These are phyloP conservation scores for Gisinianus flammeolus DNA, from an alignment of 2,888 invertebrate genomes.

Conservation along the genomic window DNA sequence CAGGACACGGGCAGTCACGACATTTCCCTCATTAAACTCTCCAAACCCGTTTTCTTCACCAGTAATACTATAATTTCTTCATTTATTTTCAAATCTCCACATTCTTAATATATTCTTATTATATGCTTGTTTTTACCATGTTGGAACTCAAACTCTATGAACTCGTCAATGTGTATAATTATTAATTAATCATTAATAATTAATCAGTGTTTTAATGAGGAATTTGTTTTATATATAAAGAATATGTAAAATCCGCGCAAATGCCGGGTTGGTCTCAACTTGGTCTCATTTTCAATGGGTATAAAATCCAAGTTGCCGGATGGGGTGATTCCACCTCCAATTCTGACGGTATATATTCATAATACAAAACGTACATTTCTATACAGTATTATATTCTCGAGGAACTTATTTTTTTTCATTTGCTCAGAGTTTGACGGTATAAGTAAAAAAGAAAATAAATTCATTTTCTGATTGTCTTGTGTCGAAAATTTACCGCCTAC, in stretches of 20 bases:
- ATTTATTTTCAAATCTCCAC: background rate
- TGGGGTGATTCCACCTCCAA: too few relatives aligned
- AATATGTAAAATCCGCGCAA: slow-evolving; percentile 31
- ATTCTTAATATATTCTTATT: background rate
- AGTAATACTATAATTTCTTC: background rate
- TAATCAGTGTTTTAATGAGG: background rate
- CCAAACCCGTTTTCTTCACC: slow-evolving; percentile 20
- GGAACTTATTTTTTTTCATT: too few relatives aligned
- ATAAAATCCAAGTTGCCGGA: slow-evolving; percentile 13
- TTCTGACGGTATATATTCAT: too few relatives aligned
- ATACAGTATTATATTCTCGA: too few relatives aligned
- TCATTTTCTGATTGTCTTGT: too few relatives aligned
- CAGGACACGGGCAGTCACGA: slow-evolving; percentile 27
- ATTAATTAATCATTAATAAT: background rate
- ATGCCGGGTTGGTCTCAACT: slow-evolving; percentile 23
- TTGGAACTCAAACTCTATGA: background rate
- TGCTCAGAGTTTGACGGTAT: too few relatives aligned
- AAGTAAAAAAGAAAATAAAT: too few relatives aligned
- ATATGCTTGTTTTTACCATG: background rate
- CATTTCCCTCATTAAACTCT: slow-evolving; percentile 28
- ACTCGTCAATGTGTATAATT: background rate
- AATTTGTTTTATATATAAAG: background rate
- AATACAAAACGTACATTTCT: too few relatives aligned
- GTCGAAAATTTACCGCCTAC: too few relatives aligned
- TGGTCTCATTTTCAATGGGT: slow-evolving; percentile 4